Percentiles rank a stretch among this genome's conserved stretches.
Evolutionary conservation across 2,888 invertebrate species (phyloP).

Genomic region (Liodrosophila aerea): DNA sequence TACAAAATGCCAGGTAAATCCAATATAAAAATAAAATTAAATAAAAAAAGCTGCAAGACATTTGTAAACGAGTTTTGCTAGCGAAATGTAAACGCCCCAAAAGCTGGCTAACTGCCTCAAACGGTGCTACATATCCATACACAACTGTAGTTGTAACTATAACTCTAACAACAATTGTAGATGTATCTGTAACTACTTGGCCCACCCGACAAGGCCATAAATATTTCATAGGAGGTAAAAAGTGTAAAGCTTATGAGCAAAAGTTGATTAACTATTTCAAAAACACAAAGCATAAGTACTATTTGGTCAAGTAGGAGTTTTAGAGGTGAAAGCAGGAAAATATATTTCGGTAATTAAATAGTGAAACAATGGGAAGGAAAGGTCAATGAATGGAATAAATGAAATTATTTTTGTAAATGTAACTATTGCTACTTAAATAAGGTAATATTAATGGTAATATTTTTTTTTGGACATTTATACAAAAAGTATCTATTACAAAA

Average conservation of each 20-base stretch:
- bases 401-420: no score
- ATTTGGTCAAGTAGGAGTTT: constrained; percentile 13
- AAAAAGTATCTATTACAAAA: no score
- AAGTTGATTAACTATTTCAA: constrained; percentile 13
- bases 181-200: constrained; percentile 31
- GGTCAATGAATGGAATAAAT: no score
- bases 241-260: constrained; percentile 19
- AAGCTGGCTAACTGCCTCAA: constrained; percentile 26
- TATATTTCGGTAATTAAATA: no score
- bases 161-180: constrained; percentile 19
- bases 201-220: constrained; percentile 62
- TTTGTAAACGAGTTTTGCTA: constrained; percentile 52
- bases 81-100: constrained; percentile 65
- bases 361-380: no score
- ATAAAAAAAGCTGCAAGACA: constrained; percentile 33
- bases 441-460: no score
- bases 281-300: no score
- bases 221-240: constrained; percentile 42
- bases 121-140: constrained; percentile 5
- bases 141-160: constrained; percentile 9
- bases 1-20: constrained; percentile 44
- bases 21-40: constrained; percentile 9
- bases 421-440: no score
- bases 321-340: constrained; percentile 3
- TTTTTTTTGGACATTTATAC: no score